phyloP scores from a whole-genome alignment of 2,797 vertebrate genomes.

The Graptemys geographica region DNA sequence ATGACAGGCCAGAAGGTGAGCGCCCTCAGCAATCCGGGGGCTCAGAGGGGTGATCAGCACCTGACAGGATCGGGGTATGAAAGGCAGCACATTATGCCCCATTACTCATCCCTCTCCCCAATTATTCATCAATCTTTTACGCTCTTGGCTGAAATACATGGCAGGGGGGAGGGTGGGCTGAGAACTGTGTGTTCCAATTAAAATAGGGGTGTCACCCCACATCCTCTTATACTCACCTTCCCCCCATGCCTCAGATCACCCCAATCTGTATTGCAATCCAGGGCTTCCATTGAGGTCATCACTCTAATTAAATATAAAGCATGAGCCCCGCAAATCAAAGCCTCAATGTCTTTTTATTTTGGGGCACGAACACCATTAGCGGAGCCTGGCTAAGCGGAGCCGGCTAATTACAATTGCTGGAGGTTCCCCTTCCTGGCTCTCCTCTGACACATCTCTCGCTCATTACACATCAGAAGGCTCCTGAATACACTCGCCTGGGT shows the following conservation, averaged over 20 bases:
- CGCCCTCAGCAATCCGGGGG: rapidly evolving
- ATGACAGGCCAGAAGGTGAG: not conserved
- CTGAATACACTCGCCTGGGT: not conserved
- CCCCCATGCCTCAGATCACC: not conserved
- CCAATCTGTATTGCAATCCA: not conserved
- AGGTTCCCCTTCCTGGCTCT: not conserved
- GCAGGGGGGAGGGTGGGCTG: not conserved
- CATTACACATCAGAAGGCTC: not conserved
- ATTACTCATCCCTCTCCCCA: too few relatives aligned
- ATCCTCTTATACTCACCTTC: not conserved
- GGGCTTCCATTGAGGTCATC: not conserved
- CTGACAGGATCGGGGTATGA: not conserved
- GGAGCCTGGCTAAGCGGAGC: not conserved
- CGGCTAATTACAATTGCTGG: not conserved
- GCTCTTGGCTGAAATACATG: not conserved
- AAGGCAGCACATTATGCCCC: not conserved
- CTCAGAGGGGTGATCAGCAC: rapidly evolving
- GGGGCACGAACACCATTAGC: not conserved
- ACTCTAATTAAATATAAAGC: not conserved
- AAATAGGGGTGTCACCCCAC: not conserved
- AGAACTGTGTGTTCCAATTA: not conserved
- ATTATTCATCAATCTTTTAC: not conserved
- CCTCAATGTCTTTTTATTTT: not conserved
- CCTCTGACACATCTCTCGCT: not conserved
- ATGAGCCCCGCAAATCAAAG: not conserved